A percentile compares a stretch with the other conserved stretches of the same genome.
Evolutionary conservation across 2,113 vertebrate genomes (phyloP).

Genomic region (Pterophyllum scalare): DNA sequence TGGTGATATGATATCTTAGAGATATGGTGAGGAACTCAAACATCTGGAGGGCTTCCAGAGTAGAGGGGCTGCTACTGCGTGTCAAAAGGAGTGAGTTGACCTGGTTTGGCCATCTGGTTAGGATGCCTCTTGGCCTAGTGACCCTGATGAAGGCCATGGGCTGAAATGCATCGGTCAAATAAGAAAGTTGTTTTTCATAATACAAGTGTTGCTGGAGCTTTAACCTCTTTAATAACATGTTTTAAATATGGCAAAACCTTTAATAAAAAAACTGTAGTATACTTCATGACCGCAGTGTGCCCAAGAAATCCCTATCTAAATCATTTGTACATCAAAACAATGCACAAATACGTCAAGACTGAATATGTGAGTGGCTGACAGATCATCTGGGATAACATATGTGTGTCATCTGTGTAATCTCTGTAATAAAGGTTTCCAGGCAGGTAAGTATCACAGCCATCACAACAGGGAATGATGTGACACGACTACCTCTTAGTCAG

Average conservation of each 20-base stretch:
- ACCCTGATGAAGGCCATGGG: neutral
- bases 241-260: no score
- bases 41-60: neutral
- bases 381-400: neutral
- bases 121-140: neutral
- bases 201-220: neutral
- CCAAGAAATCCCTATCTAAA: neutral
- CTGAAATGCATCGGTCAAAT: neutral
- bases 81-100: neutral
- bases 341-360: neutral
- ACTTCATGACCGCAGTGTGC: fast-evolving
- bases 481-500: slow-evolving; percentile 31
- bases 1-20: no score
- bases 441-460: slow-evolving; percentile 37
- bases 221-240: neutral
- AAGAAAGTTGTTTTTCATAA: neutral
- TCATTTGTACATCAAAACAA: neutral
- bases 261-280: no score
- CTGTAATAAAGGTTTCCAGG: slow-evolving; percentile 15
- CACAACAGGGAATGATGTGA: slow-evolving; percentile 28
- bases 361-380: neutral
- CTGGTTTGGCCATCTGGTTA: neutral
- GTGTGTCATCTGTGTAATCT: slow-evolving; percentile 21
- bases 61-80: neutral
- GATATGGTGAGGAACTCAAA: neutral